Evolutionary conservation across 2,113 vertebrate genomes (phyloP), one percentile per base, ranked within the genome.

Genomic region (Nicator chloris): DNA sequence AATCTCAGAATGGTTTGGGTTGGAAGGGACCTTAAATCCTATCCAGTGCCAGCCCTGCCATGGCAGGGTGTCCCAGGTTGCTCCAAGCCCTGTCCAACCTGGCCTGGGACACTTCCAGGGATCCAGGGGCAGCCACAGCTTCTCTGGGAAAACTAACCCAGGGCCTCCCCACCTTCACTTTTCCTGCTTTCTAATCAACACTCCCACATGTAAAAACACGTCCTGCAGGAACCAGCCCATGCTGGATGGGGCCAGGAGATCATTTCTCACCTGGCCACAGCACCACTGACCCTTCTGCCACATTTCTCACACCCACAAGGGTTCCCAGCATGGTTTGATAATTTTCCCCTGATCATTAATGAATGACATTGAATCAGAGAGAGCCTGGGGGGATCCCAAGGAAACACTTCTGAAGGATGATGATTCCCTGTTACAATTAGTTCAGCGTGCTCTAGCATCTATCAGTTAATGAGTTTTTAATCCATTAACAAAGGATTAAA

Each of bases 391-490:
- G 76, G 4, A 85, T 78, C 79, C 50, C 10, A 7, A 59, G 86
- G 92, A 92, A 94, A 82, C 80, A 35, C 72, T 95, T 91, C 91
- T 77, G 92, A 82, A 93, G 80, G 80, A 83, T 70, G 68, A 90
- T 22, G 68, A 54, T 72, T 90, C 50, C 68, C 51, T 28, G 33
- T 14, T 77, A 53, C 86, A 95, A 85, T 77, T 16, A 93, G 89
- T 53, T 92, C 76, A 27, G 61, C 1, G 0, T 75, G 63, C 90
- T 82, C 91, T 71, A 72, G 50, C 61, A 33, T 69, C 95, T 94
- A 53, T 49, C 93, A 89, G 49, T 91, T 89, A 96, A 95, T 91
- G 89, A 95, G 84, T 45, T 92, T 95, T 92, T 95, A 91, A 96
- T 95, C 93, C 91, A 49, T 72, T 93, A 78, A 78, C 51, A 47